phyloP scores from a whole-genome alignment of 1,140 invertebrate genomes.

The Episyrphus balteatus region DNA sequence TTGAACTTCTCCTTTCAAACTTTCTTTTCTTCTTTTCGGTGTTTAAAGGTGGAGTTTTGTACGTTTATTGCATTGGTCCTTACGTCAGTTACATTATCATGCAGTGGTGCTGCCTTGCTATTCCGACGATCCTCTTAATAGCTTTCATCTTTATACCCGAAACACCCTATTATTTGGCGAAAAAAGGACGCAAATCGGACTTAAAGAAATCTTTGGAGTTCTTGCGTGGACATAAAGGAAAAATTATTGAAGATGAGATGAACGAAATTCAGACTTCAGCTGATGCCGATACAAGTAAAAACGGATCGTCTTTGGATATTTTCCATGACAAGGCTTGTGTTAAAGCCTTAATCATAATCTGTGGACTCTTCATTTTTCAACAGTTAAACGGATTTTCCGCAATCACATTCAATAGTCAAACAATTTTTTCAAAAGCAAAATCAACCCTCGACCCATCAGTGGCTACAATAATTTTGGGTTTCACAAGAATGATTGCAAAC shows the following conservation, averaged over 20 bases:
- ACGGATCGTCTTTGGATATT: slow-evolving; percentile 41
- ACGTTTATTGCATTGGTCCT: slow-evolving; percentile 59
- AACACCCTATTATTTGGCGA: slow-evolving; percentile 60
- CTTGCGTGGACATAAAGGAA: slow-evolving; percentile 48
- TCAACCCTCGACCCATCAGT: slow-evolving; percentile 42
- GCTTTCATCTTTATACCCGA: slow-evolving; percentile 70
- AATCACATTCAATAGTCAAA: slow-evolving; percentile 62
- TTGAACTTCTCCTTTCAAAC: no score
- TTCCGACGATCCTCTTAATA: slow-evolving; percentile 53
- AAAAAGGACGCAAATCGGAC: slow-evolving; percentile 44
- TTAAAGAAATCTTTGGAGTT: slow-evolving; percentile 52
- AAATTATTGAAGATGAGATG: slow-evolving; percentile 50
- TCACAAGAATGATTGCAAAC: slow-evolving; percentile 47
- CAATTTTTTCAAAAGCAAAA: slow-evolving; percentile 51
- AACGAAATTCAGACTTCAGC: slow-evolving; percentile 41
- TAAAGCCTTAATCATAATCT: slow-evolving; percentile 52
- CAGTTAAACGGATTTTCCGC: slow-evolving; percentile 67
- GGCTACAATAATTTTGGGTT: slow-evolving; percentile 62
- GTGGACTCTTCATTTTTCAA: slow-evolving; percentile 54
- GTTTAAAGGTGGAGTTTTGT: slow-evolving; percentile 53
- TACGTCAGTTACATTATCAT: slow-evolving; percentile 18
- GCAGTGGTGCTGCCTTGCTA: slow-evolving; percentile 39
- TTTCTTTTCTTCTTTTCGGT: no score
- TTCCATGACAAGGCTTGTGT: slow-evolving; percentile 41
- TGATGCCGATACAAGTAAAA: slow-evolving; percentile 41